Conservation (phyloP, 2,113 vertebrate species). For the Seriola quinqueradiata region DNA sequence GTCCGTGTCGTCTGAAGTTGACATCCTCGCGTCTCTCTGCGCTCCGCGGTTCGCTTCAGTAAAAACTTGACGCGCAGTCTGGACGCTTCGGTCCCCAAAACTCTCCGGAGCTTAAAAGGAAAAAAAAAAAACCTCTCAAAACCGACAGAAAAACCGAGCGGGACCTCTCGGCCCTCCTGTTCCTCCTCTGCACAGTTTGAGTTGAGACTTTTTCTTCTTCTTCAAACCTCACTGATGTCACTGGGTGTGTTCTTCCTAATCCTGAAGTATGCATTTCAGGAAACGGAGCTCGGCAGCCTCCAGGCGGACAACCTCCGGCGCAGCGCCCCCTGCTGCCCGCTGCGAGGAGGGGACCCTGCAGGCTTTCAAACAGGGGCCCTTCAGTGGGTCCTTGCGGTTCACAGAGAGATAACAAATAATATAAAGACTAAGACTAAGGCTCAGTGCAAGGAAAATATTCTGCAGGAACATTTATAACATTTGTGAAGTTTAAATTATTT, state of each 20-base stretch:
- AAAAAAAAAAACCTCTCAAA: background rate
- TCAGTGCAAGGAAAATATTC: too few species aligned
- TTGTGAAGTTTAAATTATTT: too few species aligned
- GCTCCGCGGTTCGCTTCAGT: constrained; percentile 22
- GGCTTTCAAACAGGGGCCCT: background rate
- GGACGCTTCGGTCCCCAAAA: background rate
- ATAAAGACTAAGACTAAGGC: too few species aligned
- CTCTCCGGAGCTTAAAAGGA: background rate
- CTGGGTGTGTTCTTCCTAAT: constrained; percentile 85
- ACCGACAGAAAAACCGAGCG: constrained; percentile 29
- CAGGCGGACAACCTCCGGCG: background rate
- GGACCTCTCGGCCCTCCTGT: constrained; percentile 75
- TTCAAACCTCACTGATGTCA: constrained; percentile 83
- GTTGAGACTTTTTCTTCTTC: constrained; percentile 67
- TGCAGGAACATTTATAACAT: too few species aligned
- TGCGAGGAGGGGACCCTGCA: fast-evolving
- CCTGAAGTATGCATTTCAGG: constrained; percentile 81
- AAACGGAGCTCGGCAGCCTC: constrained; percentile 65
- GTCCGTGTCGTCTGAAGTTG: constrained; percentile 86
- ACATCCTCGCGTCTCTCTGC: constrained; percentile 78
- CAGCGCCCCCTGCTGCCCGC: constrained; percentile 73
- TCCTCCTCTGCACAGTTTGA: constrained; percentile 61
- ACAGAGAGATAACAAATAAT: too few species aligned
- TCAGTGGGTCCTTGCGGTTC: too few species aligned
- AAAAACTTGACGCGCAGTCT: constrained; percentile 22